Evolutionary conservation across 2,888 invertebrate species (phyloP), one percentile per base, ranked within the genome.

Genomic region (Oxycera nigricornis): DNA sequence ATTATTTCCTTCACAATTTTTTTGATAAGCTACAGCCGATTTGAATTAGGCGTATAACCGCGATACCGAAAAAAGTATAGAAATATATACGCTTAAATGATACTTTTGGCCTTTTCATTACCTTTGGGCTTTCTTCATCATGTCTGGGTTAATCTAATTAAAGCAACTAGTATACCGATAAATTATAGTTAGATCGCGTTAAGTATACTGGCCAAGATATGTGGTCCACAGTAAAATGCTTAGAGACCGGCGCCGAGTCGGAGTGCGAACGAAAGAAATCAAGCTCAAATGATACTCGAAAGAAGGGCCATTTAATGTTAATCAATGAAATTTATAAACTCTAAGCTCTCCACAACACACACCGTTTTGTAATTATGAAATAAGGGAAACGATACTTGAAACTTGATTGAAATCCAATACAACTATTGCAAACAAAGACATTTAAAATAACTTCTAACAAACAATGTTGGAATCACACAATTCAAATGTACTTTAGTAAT

Each of bases 401-500:
- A 68, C 26, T 68, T 39, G n/a, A 68, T 50, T 46, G 50, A 68
- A 50, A 50, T 68, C 46, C 67, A 26, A 46, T 14, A 46, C 35
- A 17, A 39, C 50, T 17, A 7, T 65, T 17, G 20, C 28, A 41
- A 68, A 50, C n/a, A 50, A 52, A 70, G 26, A 65, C 39, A 65
- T 39, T n/a, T 39, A 17, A 62, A 41, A 41, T 65, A 65, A 65
- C 17, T 65, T 39, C 24, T 65, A 65, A 65, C 9, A n/a, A 24
- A 39, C 39, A 65, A 4, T n/a, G 11, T 65, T 41, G 14, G 30
- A 65, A 39, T 65, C 65, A 39, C 70, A 70, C 70, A 52, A 52
- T 70, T 70, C 52, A 52, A 28, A 70, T 52, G 70, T 70, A 70
- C 52, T 70, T 52, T 70, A 70, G 70, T 70, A 20, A 39, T 70